Percentiles rank a stretch among this genome's conserved stretches.
phyloP scores from a whole-genome alignment of 2,888 invertebrate species.

The Eupithecia subumbrata region DNA sequence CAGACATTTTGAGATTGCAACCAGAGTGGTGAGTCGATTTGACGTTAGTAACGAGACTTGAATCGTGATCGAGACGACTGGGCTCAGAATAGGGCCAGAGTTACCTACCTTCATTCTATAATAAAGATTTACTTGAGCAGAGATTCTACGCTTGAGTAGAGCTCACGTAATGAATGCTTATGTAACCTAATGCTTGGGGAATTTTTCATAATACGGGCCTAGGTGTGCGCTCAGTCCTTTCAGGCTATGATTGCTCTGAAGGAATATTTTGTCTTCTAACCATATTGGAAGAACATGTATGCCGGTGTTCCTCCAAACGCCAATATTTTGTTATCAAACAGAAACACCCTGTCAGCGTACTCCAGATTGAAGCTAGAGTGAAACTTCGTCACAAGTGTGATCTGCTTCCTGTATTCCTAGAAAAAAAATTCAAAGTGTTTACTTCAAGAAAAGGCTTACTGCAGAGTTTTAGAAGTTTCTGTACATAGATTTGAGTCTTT shows the following conservation, averaged over 20 bases:
- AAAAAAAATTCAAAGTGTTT: slow-evolving; percentile 11
- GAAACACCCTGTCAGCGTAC: slow-evolving; percentile 67
- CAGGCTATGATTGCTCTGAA: background rate
- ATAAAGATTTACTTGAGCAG: too few relatives aligned
- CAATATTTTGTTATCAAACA: slow-evolving; percentile 63
- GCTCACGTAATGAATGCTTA: too few relatives aligned
- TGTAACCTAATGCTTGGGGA: too few relatives aligned
- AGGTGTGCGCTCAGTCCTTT: background rate
- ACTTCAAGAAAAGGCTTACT: background rate
- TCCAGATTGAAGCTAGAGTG: slow-evolving; percentile 60
- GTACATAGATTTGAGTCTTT: background rate
- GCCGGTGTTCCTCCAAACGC: slow-evolving; percentile 75
- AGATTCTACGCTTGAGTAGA: too few relatives aligned
- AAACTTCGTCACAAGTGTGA: slow-evolving; percentile 62
- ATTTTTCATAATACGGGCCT: too few relatives aligned
- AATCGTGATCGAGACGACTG: too few relatives aligned
- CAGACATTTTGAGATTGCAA: too few relatives aligned
- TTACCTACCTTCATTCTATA: too few relatives aligned
- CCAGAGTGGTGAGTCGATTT: too few relatives aligned
- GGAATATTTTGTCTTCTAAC: slow-evolving; percentile 48
- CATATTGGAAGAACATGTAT: slow-evolving; percentile 74
- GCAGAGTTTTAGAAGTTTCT: background rate
- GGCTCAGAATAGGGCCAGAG: too few relatives aligned
- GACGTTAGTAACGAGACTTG: too few relatives aligned
- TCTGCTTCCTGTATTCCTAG: slow-evolving; percentile 62